Evolutionary conservation across 1,140 invertebrate genomes (phyloP), one percentile per base, ranked within the genome.

Genomic region (Achatina immaculata): DNA sequence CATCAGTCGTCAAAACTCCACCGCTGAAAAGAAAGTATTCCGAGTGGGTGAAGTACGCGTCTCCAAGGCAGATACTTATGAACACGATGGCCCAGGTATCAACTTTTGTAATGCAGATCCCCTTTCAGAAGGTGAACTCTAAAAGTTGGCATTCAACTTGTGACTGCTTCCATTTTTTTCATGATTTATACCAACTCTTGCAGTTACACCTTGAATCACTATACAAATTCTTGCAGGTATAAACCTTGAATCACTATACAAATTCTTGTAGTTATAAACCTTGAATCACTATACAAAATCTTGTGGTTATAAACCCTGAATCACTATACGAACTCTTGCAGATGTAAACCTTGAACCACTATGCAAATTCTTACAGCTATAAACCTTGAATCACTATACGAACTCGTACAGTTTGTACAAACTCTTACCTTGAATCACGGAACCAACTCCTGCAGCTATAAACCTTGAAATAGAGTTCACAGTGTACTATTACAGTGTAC

Each of bases 1-100:
- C 58, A 62, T 62, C n/a, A 62, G n/a, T 28, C 58, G 31, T 62
- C 58, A 62, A 62, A 62, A 21, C 16, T 62, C 58, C n/a, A n/a
- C n/a, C n/a, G n/a, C n/a, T n/a, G n/a, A n/a, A n/a, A n/a, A n/a
- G n/a, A n/a, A n/a, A n/a, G n/a, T n/a, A n/a, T n/a, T n/a, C n/a
- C n/a, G n/a, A n/a, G n/a, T n/a, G n/a, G n/a, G n/a, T n/a, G n/a
- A n/a, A n/a, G n/a, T n/a, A n/a, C n/a, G n/a, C n/a, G n/a, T n/a
- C n/a, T n/a, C n/a, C n/a, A n/a, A n/a, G n/a, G n/a, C n/a, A n/a
- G n/a, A n/a, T n/a, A n/a, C n/a, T n/a, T n/a, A n/a, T n/a, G n/a
- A n/a, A n/a, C n/a, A n/a, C n/a, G n/a, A n/a, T n/a, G n/a, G n/a
- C 51, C 51, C 24, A 21, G 7, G 51, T 2, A 55, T 24, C 24